Evolutionary conservation across 2,113 vertebrate genomes (phyloP), one percentile per base, ranked within the genome.

Genomic region (Petroica traversi): DNA sequence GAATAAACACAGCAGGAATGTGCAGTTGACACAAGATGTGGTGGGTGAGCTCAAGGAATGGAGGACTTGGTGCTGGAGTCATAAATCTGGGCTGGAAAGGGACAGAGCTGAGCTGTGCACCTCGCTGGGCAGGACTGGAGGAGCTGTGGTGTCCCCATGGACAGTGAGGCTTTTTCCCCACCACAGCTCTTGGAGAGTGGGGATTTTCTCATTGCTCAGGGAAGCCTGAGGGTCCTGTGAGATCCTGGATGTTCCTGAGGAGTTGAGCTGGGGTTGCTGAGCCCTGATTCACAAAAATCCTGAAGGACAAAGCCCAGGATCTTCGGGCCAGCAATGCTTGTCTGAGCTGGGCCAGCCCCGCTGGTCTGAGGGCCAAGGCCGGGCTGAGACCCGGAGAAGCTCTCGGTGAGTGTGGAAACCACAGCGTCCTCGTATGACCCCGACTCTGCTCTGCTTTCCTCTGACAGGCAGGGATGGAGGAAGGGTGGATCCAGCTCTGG

Each of bases 1-100:
- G 92, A 82, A 88, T 69, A 89, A 93, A 93, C 90, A 94, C 88
- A 76, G 85, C 82, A 96, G 72, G 85, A 88, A 90, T 43, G 62
- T 45, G 51, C 52, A 85, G 74, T 46, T 95, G 96, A 90, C 75
- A 69, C 26, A 62, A 83, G 82, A 76, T 76, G 82, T 76, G 78
- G 19, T 76, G 88, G 75, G 79, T 79, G 85, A 95, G 61, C 8
- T 88, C 63, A 55, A 69, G 92, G 71, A 95, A 80, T 62, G 54
- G 57, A 75, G 79, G 74, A 33, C 19, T 68, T 82, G 29, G 43
- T 26, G 74, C 78, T 58, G 74, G 71, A 85, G 40, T 62, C 71
- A n/a, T 73, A 49, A 85, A 93, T 90, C 28, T 13, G 77, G 77
- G 43, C 64, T 81, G 34, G 64, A n/a, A 63, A 40, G 73, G 74